Percentiles rank a stretch among this genome's conserved stretches.
These are phyloP conservation scores for Cantharis nigra DNA, from an alignment of 2,888 invertebrate genomes.

Conservation along the genomic window DNA sequence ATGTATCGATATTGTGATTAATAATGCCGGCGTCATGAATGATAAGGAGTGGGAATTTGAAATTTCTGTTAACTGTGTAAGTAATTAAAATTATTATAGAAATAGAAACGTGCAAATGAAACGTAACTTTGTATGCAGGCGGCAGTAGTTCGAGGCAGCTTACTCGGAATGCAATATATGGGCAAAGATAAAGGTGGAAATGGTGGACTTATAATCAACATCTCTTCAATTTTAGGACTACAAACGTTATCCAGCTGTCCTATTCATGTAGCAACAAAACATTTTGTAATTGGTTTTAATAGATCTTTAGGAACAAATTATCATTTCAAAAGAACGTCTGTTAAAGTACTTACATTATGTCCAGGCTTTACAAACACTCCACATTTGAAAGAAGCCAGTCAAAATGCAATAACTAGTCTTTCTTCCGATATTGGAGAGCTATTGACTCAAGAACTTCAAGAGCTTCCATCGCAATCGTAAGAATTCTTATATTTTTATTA, in stretches of 20 bases:
- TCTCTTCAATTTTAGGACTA: constrained; percentile 66
- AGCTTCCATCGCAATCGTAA: constrained; percentile 52
- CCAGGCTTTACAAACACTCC: constrained; percentile 55
- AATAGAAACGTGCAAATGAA: neutral
- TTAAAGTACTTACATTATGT: constrained; percentile 55
- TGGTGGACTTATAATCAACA: constrained; percentile 71
- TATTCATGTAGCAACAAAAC: constrained; percentile 65
- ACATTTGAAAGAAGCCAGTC: constrained; percentile 46
- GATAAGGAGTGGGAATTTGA: constrained; percentile 77
- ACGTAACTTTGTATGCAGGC: constrained; percentile 45
- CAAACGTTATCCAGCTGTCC: constrained; percentile 61
- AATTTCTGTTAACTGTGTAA: constrained; percentile 60
- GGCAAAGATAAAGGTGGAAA: constrained; percentile 62
- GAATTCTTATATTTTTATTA: constrained; percentile 15
- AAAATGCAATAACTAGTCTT: constrained; percentile 38
- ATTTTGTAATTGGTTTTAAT: constrained; percentile 60
- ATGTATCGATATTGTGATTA: constrained; percentile 62
- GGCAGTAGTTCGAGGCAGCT: constrained; percentile 56
- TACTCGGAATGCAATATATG: constrained; percentile 64
- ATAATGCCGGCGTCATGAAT: constrained; percentile 81
- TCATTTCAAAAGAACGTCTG: constrained; percentile 49
- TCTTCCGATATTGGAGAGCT: constrained; percentile 40
- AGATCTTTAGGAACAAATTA: constrained; percentile 56
- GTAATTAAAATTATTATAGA: constrained; percentile 30
- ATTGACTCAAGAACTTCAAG: constrained; percentile 42